These are phyloP conservation scores for Pyrocephalus nanus DNA, from an alignment of 2,797 vertebrate species.

Conservation along the genomic window DNA sequence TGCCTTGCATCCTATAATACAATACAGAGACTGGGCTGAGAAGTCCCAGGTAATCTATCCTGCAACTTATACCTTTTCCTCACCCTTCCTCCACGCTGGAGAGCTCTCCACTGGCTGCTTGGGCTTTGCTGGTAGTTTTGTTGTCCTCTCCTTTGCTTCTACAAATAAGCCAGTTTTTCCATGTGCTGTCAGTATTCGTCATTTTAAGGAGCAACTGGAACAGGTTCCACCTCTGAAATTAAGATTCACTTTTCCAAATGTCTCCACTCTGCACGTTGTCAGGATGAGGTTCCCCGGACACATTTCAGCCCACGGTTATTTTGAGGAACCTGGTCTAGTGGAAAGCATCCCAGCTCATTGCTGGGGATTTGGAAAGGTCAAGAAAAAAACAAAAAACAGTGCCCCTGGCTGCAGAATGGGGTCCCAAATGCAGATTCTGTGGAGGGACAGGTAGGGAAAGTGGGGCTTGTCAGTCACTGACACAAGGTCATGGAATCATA, in stretches of 20 bases:
- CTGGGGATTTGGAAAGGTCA: neutral
- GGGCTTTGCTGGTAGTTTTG: neutral
- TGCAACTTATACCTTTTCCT: neutral
- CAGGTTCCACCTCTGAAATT: neutral
- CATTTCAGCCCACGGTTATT: neutral
- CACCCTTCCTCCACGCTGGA: fast-evolving
- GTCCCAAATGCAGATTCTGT: too few relatives aligned
- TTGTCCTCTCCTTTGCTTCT: neutral
- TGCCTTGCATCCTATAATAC: neutral
- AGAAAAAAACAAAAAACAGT: neutral
- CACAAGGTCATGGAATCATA: neutral
- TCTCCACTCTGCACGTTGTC: neutral
- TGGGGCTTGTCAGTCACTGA: neutral
- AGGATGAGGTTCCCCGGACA: neutral
- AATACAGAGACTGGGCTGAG: neutral
- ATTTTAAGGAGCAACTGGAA: neutral
- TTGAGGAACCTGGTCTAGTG: neutral
- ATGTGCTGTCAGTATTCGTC: neutral
- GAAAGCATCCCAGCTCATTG: neutral
- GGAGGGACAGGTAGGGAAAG: neutral
- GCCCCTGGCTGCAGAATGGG: neutral
- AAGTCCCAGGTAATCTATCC: neutral
- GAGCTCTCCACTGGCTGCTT: neutral
- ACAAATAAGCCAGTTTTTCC: neutral
- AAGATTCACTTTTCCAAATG: neutral